phyloP scores from a whole-genome alignment of 2,888 invertebrate genomes.

The Isoperla grammatica region DNA sequence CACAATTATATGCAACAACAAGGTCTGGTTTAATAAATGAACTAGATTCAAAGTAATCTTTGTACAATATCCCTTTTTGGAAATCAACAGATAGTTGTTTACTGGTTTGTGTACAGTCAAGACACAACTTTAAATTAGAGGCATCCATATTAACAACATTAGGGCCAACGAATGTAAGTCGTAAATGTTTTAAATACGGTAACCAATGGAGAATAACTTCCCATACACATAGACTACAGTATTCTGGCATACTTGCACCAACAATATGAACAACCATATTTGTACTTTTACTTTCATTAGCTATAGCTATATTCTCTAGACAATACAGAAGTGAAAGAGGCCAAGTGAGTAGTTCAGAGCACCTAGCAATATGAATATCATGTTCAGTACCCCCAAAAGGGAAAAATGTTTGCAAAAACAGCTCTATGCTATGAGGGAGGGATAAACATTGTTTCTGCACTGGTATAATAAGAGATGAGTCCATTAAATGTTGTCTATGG shows the following conservation, averaged over 20 bases:
- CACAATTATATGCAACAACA: constrained; percentile 40
- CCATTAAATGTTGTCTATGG: constrained; percentile 27
- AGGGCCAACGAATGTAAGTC: constrained; percentile 38
- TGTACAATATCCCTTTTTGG: constrained; percentile 34
- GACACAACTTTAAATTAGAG: constrained; percentile 24
- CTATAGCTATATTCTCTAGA: constrained; percentile 26
- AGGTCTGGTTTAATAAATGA: constrained; percentile 36
- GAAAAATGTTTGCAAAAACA: constrained; percentile 23
- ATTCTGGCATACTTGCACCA: constrained; percentile 38
- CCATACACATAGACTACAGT: constrained; percentile 37
- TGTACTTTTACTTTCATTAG: neutral
- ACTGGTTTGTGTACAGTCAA: constrained; percentile 31
- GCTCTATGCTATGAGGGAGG: constrained; percentile 4
- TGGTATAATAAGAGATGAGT: constrained; percentile 32
- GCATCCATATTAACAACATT: constrained; percentile 32
- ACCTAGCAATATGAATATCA: constrained; percentile 24
- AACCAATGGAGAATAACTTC: constrained; percentile 41
- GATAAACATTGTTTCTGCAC: neutral
- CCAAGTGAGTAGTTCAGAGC: constrained; percentile 38
- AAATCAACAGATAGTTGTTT: constrained; percentile 25
- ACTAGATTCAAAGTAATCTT: constrained; percentile 34
- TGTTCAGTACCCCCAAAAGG: neutral
- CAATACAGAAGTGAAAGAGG: constrained; percentile 38
- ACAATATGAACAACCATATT: constrained; percentile 37
- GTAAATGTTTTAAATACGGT: constrained; percentile 33